Percentiles rank a stretch among this genome's conserved stretches.
phyloP scores from a whole-genome alignment of 2,797 vertebrate species.

The Sciurus vulgaris region DNA sequence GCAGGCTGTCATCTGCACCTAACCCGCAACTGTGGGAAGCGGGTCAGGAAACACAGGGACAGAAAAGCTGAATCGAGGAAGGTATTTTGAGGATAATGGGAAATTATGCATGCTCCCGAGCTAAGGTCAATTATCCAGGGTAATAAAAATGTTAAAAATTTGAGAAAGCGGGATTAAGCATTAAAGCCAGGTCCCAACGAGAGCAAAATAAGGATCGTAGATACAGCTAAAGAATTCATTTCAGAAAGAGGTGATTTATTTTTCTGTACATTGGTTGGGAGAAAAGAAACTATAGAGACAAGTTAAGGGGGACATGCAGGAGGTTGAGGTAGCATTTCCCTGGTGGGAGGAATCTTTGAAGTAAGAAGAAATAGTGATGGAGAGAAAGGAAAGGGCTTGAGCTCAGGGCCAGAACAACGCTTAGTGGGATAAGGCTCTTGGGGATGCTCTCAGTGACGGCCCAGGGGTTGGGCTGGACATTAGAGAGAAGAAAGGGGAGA shows the following conservation, averaged over 20 bases:
- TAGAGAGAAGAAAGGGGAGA: not conserved
- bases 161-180: conserved; percentile 32
- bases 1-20: not conserved
- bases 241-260: not conserved
- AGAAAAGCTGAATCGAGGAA: not conserved
- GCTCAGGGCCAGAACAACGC: not conserved
- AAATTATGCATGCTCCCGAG: conserved; percentile 33
- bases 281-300: not conserved
- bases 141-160: conserved; percentile 55
- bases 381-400: not conserved
- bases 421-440: no score
- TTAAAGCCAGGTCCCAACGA: not conserved
- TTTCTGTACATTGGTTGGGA: not conserved
- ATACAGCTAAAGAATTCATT: not conserved
- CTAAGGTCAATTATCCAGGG: conserved; percentile 20
- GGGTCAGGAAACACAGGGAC: not conserved
- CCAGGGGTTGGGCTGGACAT: not conserved
- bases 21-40: not conserved
- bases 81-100: conserved; percentile 52
- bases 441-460: accelerated
- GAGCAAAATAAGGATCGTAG: not conserved
- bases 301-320: not conserved
- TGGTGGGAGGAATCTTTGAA: not conserved
- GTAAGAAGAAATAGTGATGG: not conserved
- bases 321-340: not conserved